Conservation (phyloP, 1,140 invertebrate species). For the Caenorhabditis tropicalis region DNA sequence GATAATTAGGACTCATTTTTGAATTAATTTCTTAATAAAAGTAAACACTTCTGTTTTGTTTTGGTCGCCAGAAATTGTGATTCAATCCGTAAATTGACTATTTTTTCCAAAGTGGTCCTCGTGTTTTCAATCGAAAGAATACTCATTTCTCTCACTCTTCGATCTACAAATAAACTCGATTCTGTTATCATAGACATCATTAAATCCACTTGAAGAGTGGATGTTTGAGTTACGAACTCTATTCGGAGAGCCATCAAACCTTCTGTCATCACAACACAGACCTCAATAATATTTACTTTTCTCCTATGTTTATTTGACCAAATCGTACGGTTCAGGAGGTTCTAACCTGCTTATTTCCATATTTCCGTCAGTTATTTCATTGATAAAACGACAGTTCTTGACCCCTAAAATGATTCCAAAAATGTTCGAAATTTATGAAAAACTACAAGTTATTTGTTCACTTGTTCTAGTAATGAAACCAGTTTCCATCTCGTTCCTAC, state of each 20-base stretch:
- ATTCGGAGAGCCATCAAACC: background rate
- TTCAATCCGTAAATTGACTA: too few species aligned
- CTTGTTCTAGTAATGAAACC: conserved; percentile 13
- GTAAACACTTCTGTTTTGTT: too few species aligned
- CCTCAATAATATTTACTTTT: background rate
- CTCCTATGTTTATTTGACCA: conserved; percentile 29
- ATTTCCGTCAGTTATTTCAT: too few species aligned
- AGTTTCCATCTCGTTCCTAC: background rate
- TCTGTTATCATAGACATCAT: background rate
- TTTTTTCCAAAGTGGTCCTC: too few species aligned
- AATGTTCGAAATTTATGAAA: too few species aligned
- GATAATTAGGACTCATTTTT: too few species aligned
- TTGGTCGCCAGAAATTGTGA: too few species aligned
- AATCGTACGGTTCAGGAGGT: background rate
- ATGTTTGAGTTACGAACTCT: background rate
- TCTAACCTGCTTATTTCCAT: too few species aligned
- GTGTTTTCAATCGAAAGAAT: background rate
- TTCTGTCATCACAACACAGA: background rate
- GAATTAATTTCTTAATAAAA: too few species aligned
- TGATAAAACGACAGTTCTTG: too few species aligned
- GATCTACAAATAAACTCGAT: background rate
- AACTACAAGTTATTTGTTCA: background rate
- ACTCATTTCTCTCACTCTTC: background rate
- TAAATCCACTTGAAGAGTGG: background rate
- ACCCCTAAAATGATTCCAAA: too few species aligned